Evolutionary conservation across 2,797 vertebrate genomes (phyloP).

Genomic region (Brachyalestes nurse): DNA sequence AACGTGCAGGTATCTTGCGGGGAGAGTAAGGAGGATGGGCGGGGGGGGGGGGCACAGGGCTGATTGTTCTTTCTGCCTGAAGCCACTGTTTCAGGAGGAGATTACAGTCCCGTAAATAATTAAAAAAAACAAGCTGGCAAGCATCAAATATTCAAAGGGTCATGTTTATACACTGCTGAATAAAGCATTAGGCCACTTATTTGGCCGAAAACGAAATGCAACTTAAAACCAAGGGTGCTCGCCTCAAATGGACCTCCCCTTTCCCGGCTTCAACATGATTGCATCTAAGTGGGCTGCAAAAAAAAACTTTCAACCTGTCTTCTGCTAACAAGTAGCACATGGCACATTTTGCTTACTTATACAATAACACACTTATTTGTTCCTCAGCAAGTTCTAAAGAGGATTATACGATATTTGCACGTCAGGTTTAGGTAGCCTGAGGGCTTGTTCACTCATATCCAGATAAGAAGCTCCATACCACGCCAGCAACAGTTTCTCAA

Average conservation of each 20-base stretch:
- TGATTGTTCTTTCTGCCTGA: conserved; percentile 60
- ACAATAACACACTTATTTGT: too few relatives aligned
- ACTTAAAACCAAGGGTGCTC: conserved; percentile 35
- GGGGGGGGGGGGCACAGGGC: conserved; percentile 21
- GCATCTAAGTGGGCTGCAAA: not conserved
- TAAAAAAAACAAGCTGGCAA: conserved; percentile 81
- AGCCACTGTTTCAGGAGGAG: conserved; percentile 65
- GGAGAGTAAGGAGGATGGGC: not conserved
- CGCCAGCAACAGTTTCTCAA: too few relatives aligned
- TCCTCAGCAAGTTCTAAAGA: too few relatives aligned
- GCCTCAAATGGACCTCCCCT: not conserved
- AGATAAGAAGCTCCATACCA: too few relatives aligned
- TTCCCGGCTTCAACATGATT: not conserved
- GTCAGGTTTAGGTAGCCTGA: too few relatives aligned
- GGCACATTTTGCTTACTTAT: too few relatives aligned
- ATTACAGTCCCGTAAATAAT: conserved; percentile 78
- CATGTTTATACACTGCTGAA: conserved; percentile 76
- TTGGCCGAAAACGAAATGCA: conserved; percentile 61
- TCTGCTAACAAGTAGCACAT: not conserved
- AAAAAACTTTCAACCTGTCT: not conserved
- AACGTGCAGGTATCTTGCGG: conserved; percentile 36
- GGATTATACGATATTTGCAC: too few relatives aligned
- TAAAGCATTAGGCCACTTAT: conserved; percentile 73
- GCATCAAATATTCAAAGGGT: conserved; percentile 79
- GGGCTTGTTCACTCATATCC: too few relatives aligned